Evolutionary conservation across 1,140 invertebrate species (phyloP).

Genomic region (Meloidogyne hapla): DNA sequence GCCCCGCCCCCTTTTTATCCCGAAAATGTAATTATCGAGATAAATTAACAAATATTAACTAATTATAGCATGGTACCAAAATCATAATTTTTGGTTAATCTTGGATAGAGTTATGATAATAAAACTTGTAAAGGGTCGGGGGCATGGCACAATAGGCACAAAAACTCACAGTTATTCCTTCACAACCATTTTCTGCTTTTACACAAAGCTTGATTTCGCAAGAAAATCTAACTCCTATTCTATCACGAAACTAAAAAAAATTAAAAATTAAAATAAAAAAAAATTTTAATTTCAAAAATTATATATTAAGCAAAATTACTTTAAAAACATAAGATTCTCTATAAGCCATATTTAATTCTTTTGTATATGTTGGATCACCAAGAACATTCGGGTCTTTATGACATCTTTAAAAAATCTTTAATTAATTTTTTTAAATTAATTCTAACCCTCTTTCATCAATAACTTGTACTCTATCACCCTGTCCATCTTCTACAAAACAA

Average conservation of each 20-base stretch:
- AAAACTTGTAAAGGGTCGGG: background rate
- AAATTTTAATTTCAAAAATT: background rate
- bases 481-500: conserved; percentile 63
- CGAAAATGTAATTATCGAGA: too few species aligned
- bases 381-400: conserved; percentile 55
- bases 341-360: conserved; percentile 63
- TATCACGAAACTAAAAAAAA: conserved; percentile 52
- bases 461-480: conserved; percentile 56
- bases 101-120: too few species aligned
- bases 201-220: conserved; percentile 62
- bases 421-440: background rate
- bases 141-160: background rate
- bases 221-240: conserved; percentile 59
- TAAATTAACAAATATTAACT: too few species aligned
- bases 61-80: too few species aligned
- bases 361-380: conserved; percentile 61
- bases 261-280: background rate
- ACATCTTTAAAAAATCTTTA: conserved; percentile 42
- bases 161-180: conserved; percentile 58
- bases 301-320: background rate
- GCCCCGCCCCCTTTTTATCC: too few species aligned
- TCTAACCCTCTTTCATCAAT: conserved; percentile 58
- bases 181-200: conserved; percentile 61
- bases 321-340: conserved; percentile 62
- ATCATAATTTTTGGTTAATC: too few species aligned